These are phyloP conservation scores for Nasonia oneida DNA, from an alignment of 2,888 invertebrate genomes.

Conservation along the genomic window DNA sequence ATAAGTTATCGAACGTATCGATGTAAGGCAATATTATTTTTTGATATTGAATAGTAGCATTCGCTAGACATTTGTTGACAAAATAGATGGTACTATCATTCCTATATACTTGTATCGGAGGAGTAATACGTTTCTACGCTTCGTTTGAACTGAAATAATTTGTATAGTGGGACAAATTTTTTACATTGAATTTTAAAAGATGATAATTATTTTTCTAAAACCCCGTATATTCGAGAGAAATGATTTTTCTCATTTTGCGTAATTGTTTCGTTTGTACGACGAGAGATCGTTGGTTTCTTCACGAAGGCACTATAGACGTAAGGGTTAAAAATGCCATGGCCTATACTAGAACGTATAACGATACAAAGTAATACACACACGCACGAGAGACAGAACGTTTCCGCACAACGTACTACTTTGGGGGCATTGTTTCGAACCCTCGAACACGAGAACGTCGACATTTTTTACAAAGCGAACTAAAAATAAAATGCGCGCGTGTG, in stretches of 20 bases:
- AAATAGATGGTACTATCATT: constrained; percentile 43
- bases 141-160: constrained; percentile 44
- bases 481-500: constrained; percentile 20
- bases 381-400: constrained; percentile 44
- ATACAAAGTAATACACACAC: constrained; percentile 55
- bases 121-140: constrained; percentile 26
- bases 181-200: constrained; percentile 33
- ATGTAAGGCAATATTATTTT: constrained; percentile 69
- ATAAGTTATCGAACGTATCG: constrained; percentile 66
- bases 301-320: constrained; percentile 56
- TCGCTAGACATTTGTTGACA: constrained; percentile 19
- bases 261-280: background rate
- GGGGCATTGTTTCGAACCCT: constrained; percentile 17
- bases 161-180: constrained; percentile 22
- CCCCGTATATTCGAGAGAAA: constrained; percentile 22
- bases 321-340: constrained; percentile 72
- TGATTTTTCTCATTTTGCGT: constrained; percentile 33
- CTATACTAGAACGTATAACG: constrained; percentile 70
- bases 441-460: constrained; percentile 38
- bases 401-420: constrained; percentile 16
- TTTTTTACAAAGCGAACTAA: constrained; percentile 54
- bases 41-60: constrained; percentile 54
- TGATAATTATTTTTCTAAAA: constrained; percentile 41
- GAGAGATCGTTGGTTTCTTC: constrained; percentile 16
- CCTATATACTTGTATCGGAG: constrained; percentile 24